Percentiles rank a stretch among this genome's conserved stretches.
phyloP scores from a whole-genome alignment of 2,888 invertebrate species.

The Eupithecia dodoneata region DNA sequence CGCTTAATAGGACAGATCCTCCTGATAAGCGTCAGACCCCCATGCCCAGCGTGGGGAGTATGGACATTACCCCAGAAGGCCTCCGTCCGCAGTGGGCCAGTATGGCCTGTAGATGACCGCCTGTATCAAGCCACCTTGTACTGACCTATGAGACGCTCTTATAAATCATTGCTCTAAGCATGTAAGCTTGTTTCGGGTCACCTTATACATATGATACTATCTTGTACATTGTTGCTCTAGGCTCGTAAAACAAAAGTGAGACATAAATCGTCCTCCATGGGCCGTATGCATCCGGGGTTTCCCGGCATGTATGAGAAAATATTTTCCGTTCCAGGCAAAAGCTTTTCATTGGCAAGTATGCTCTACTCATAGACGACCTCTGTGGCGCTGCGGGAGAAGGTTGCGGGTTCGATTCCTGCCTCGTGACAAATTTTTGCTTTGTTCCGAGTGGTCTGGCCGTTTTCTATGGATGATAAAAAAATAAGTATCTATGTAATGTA shows the following conservation, averaged over 20 bases:
- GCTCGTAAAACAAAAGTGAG: conserved; percentile 78
- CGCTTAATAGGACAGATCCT: neutral
- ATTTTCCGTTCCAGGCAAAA: conserved; percentile 61
- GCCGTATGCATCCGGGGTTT: conserved; percentile 76
- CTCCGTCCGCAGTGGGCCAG: neutral
- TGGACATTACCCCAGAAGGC: neutral
- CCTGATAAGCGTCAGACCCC: no score
- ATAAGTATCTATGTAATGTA: no score
- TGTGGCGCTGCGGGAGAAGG: no score
- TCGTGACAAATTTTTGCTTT: no score
- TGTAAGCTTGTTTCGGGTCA: neutral
- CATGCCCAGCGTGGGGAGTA: no score
- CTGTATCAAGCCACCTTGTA: neutral
- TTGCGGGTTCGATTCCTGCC: no score
- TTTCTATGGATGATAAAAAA: no score
- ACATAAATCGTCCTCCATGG: conserved; percentile 72
- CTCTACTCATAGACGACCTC: conserved; percentile 55
- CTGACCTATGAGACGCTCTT: neutral
- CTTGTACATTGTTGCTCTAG: conserved; percentile 23
- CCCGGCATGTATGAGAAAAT: conserved; percentile 79
- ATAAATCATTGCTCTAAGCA: neutral
- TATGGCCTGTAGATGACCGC: neutral
- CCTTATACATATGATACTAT: neutral
- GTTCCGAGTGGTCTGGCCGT: no score
- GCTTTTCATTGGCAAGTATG: conserved; percentile 54